These are phyloP conservation scores for Mastigias papua DNA, from an alignment of 30 jellyfish, hydroid and myxozoan species.

Conservation along the genomic window DNA sequence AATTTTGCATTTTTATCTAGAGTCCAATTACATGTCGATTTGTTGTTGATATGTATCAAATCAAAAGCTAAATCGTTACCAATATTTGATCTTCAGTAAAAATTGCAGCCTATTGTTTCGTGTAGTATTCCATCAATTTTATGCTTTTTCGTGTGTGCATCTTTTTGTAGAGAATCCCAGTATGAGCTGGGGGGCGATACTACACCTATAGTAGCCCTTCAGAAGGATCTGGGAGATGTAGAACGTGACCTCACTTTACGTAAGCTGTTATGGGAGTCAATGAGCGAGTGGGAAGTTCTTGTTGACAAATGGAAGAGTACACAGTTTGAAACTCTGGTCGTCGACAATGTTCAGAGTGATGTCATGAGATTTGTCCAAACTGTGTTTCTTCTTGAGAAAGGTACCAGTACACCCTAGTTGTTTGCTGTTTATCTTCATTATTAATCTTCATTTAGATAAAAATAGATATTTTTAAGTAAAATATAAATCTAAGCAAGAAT, in stretches of 20 bases:
- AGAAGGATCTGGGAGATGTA: conserved; percentile 66
- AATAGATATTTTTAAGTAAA: neutral
- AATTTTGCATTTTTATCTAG: too few species aligned
- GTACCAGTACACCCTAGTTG: too few species aligned
- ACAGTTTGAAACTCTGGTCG: conserved; percentile 70
- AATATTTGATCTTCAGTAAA: too few species aligned
- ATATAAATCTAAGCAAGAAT: neutral
- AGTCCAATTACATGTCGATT: too few species aligned
- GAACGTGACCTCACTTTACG: conserved; percentile 83
- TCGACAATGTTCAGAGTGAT: conserved; percentile 67
- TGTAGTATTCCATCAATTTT: too few species aligned
- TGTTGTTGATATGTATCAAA: too few species aligned
- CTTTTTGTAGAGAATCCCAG: neutral
- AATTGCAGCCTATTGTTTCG: too few species aligned
- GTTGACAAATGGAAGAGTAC: conserved; percentile 69
- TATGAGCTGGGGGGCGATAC: neutral
- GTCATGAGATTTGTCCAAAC: conserved; percentile 86
- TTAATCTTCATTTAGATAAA: too few species aligned
- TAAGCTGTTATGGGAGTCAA: conserved; percentile 81
- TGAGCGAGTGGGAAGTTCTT: conserved; percentile 82
- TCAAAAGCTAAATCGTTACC: too few species aligned
- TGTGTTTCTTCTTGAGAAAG: conserved; percentile 86
- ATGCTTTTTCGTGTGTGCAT: too few species aligned
- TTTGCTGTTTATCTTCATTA: too few species aligned
- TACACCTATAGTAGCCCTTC: conserved; percentile 54